phyloP scores from a whole-genome alignment of 1,140 invertebrate genomes.

The Microplitis demolitor region DNA sequence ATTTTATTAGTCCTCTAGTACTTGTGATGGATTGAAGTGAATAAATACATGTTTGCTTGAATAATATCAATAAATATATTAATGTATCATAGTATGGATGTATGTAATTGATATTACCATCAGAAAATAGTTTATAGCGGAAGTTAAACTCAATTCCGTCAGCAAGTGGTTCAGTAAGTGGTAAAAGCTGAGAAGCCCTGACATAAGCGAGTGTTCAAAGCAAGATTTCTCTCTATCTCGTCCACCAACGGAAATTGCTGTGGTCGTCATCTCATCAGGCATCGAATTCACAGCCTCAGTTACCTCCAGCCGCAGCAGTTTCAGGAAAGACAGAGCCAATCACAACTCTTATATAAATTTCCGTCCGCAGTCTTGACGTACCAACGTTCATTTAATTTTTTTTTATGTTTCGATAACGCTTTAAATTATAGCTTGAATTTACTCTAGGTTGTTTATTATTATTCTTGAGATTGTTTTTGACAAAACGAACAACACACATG shows the following conservation, averaged over 20 bases:
- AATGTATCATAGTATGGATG: neutral
- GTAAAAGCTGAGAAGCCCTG: neutral
- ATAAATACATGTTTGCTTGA: too few relatives aligned
- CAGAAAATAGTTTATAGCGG: neutral
- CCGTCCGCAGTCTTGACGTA: neutral
- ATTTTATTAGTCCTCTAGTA: too few relatives aligned
- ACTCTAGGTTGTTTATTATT: too few relatives aligned
- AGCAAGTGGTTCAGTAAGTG: neutral
- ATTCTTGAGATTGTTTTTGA: neutral
- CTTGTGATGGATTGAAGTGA: too few relatives aligned
- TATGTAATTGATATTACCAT: neutral
- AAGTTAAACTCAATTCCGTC: neutral
- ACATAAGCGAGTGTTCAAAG: slow-evolving; percentile 22
- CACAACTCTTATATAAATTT: slow-evolving; percentile 14
- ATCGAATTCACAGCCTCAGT: slow-evolving; percentile 6
- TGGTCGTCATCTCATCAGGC: slow-evolving; percentile 21
- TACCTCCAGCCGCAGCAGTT: too few relatives aligned
- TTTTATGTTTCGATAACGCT: too few relatives aligned
- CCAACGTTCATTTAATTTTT: too few relatives aligned
- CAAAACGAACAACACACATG: neutral
- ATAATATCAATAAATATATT: too few relatives aligned
- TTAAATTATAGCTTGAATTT: too few relatives aligned
- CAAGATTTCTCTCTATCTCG: slow-evolving; percentile 6
- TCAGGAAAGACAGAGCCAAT: slow-evolving; percentile 23
- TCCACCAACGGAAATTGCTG: slow-evolving; percentile 19